Base-by-base conservation (phyloP, 1,140 invertebrate genomes). In the Sminthurinus signatus region DNA sequence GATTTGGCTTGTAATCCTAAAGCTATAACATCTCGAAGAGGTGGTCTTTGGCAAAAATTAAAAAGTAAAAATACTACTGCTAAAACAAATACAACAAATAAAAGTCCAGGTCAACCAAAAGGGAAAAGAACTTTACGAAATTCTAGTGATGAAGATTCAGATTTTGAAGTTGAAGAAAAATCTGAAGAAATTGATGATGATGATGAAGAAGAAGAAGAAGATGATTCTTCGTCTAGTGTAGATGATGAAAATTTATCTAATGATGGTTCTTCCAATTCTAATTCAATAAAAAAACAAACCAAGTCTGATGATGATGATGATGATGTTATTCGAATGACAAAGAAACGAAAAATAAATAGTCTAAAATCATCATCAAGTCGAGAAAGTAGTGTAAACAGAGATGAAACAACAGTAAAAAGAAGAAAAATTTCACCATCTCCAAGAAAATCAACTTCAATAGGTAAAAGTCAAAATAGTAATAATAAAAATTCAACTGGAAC, bases 81-180 rank as follows among this genome's bases (percentile, higher is more conserved):
- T 19, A 56, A 3, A 8, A 5, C 54, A 12, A 65, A 68, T 27
- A 21, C 64, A 17, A 4, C 54, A 12, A 56, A 56, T 10, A 15
- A n/a, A 10, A 4, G 28, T 14, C 4, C n/a, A 17, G 27, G 39
- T n/a, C 36, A 27, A 56, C 2, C 57, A 1, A 69, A 65, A 36
- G 54, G 21, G 29, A 44, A 60, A 36, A 50, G 70, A 3, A 21
- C 61, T 2, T 42, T 52, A 14, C 60, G 57, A 19, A 64, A 67
- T 59, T 67, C 68, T 17, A 67, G 61, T 59, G 70, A 70, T 27
- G 68, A 67, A 42, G 68, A 72, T 44, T 61, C 62, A 10, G 70
- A 68, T 63, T 70, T 70, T 39, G 29, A 71, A 31, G 62, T 67
- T 14, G 58, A 60, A 15, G 66, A 68, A 27, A 23, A 19, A 42